Percentiles rank a stretch among this genome's conserved stretches.
These are phyloP conservation scores for Neuroterus valhalla DNA, from an alignment of 1,140 invertebrate species.

Conservation along the genomic window DNA sequence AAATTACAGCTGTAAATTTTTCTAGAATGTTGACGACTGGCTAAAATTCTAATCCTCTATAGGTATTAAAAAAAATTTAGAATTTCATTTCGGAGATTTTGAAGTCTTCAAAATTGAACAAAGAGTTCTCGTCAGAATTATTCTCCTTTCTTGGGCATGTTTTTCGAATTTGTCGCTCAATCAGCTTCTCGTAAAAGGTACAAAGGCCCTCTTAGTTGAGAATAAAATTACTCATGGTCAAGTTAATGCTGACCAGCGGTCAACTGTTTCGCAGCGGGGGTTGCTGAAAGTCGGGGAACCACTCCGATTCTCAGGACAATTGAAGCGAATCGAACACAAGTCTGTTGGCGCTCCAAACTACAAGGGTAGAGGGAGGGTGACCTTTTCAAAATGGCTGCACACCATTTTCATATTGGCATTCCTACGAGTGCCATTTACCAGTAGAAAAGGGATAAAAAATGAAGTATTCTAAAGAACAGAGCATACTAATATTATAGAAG, in stretches of 20 bases:
- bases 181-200: conserved; percentile 6
- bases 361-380: conserved; percentile 58
- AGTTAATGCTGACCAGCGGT: conserved; percentile 70
- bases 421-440: background rate
- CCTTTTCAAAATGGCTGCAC: conserved; percentile 65
- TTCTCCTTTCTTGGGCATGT: conserved; percentile 28
- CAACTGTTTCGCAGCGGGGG: conserved; percentile 67
- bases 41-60: too few species aligned
- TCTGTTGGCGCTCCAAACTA: conserved; percentile 40
- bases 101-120: too few species aligned
- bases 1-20: too few species aligned
- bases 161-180: conserved; percentile 52
- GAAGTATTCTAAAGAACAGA: background rate
- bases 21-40: too few species aligned
- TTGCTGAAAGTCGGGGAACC: conserved; percentile 51
- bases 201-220: conserved; percentile 35
- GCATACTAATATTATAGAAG: background rate
- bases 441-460: background rate
- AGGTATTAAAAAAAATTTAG: too few species aligned
- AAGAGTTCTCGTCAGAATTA: too few species aligned
- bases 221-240: conserved; percentile 72
- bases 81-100: too few species aligned
- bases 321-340: conserved; percentile 54
- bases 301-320: conserved; percentile 58
- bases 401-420: conserved; percentile 56